Percentiles rank a stretch among this genome's conserved stretches.
phyloP scores from a whole-genome alignment of 2,113 vertebrate genomes.

The Shinisaurus crocodilurus region DNA sequence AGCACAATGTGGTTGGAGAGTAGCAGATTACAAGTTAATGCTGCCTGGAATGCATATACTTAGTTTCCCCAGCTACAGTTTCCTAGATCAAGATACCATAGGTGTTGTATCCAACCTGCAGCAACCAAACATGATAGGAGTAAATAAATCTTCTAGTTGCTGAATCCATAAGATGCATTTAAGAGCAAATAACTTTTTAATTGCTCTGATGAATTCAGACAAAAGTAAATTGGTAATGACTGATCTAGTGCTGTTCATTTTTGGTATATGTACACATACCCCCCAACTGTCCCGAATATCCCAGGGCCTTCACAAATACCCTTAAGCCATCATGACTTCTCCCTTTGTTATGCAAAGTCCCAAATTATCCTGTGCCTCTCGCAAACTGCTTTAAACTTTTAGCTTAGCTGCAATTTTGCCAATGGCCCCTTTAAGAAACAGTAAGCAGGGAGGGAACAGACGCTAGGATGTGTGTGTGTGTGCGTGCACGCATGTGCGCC shows the following conservation, averaged over 20 bases:
- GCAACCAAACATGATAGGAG: slow-evolving; percentile 25
- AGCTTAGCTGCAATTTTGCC: too few species aligned
- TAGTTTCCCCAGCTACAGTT: slow-evolving; percentile 58
- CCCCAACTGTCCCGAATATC: too few species aligned
- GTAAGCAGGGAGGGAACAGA: too few species aligned
- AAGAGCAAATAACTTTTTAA: slow-evolving; percentile 71
- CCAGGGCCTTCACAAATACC: too few species aligned
- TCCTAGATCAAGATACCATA: slow-evolving; percentile 33
- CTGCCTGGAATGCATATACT: neutral
- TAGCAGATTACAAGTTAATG: slow-evolving; percentile 51
- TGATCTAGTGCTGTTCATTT: slow-evolving; percentile 64
- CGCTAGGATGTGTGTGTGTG: too few species aligned
- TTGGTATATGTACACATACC: too few species aligned
- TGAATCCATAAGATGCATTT: slow-evolving; percentile 67
- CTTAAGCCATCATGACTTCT: too few species aligned
- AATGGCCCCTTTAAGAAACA: too few species aligned
- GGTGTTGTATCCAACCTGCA: slow-evolving; percentile 44
- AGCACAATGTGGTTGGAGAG: slow-evolving; percentile 34
- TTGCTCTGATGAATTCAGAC: slow-evolving; percentile 71
- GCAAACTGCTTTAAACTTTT: too few species aligned
- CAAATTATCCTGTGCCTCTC: too few species aligned
- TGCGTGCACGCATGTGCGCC: too few species aligned
- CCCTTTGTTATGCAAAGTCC: too few species aligned
- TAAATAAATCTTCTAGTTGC: slow-evolving; percentile 51
- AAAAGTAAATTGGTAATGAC: slow-evolving; percentile 70